Evolutionary conservation across 1,140 invertebrate species (phyloP), one percentile per base, ranked within the genome.

Genomic region (Gryon sp.): DNA sequence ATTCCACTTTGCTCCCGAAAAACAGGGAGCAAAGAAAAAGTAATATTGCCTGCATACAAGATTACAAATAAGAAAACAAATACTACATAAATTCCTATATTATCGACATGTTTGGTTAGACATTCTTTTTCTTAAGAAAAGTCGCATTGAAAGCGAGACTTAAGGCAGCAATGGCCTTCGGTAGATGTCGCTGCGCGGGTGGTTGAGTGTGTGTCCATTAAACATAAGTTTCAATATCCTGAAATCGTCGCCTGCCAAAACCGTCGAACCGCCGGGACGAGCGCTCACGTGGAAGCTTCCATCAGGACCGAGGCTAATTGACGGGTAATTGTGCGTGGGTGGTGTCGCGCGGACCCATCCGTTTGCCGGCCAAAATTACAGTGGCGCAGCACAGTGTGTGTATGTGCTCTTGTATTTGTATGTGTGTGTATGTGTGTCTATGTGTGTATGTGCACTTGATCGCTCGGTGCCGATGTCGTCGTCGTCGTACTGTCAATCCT

Each of bases 141-240:
- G n/a, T n/a, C n/a, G n/a, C n/a, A n/a, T n/a, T n/a, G n/a, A n/a
- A n/a, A n/a, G n/a, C n/a, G n/a, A n/a, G n/a, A n/a, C n/a, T n/a
- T n/a, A n/a, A n/a, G 26, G n/a, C 32, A 4, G 5, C 32, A 34
- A 34, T 12, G 32, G 9, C 32, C 32, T 34, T 34, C 9, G 45
- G 19, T 26, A 70, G 66, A 70, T 70, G 66, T 70, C 66, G 55
- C 46, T 70, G 66, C 19, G 26, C 20, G 46, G 41, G 36, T 60
- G 46, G 55, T 70, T 38, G 46, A 70, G 53, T 45, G 66, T 70
- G 55, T 70, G 55, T 70, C 55, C 66, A 70, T 70, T 60, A 53
- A 34, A 70, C 53, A 48, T 59, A 69, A 70, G 66, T 70, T 70
- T 34, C 55, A 45, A 70, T 70, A 70, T 70, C 55, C 45, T 43